Base-by-base conservation (phyloP, 2,797 vertebrate genomes). In the Potorous gilbertii region DNA sequence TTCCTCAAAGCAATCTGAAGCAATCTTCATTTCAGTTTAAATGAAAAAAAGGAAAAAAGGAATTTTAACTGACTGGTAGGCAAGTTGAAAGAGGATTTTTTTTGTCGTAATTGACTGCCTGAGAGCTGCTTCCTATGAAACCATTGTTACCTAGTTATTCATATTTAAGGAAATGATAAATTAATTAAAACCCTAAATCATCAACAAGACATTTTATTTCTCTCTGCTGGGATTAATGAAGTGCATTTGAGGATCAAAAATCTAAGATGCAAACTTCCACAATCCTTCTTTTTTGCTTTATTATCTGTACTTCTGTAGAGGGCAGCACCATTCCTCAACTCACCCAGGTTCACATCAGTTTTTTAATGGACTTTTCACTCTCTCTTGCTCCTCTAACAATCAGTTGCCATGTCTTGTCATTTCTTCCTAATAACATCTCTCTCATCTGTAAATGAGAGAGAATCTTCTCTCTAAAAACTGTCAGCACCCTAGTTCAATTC, bases 141-240 rank as follows among this genome's bases (percentile, higher is more conserved):
- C 89, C 59, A 29, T 8, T 89, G 91, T 94, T 95, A 56, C 89
- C 95, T 52, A 90, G 55, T 40, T 21, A 8, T 46, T 66, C 14
- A 54, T 54, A 29, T 56, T 94, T 94, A 56, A 0, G 40, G 21
- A 95, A 94, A 66, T 34, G 0, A 46, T 92, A 96, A 94, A 92
- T 21, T 91, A 90, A 93, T 91, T 92, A 74, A 96, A 95, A 90
- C 59, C 13, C 27, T 87, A 56, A 95, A 93, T 95, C 57, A 93
- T 55, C 81, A 74, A 54, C 40, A 90, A 50, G 57, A 50, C 94
- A 92, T 50, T 40, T 87, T 34, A n/a, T 52, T 56, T 27, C 12
- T 91, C 40, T 27, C 21, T 81, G 40, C 40, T 46, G 40, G 40
- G 40, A 81, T 81, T 46, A 81, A 46, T 27, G 74, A 81, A 9